Conservation (phyloP, 2,113 vertebrate genomes). For the Ramphastos sulfuratus region DNA sequence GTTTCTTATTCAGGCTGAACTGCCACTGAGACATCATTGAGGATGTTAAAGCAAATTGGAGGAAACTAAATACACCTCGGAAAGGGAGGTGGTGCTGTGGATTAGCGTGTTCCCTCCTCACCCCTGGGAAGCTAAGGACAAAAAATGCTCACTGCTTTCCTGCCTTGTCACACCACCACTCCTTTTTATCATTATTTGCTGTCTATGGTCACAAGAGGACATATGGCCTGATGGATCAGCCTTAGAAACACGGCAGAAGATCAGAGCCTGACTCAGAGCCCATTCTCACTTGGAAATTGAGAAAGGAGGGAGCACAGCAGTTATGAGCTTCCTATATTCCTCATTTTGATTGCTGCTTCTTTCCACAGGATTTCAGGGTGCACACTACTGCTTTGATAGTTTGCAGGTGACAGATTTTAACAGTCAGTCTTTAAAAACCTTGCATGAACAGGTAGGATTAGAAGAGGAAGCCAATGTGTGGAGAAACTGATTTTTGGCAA, state of each 20-base stretch:
- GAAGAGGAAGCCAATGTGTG: background rate
- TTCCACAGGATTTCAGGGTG: background rate
- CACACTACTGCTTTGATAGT: background rate
- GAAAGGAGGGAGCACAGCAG: background rate
- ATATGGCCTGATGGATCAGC: background rate
- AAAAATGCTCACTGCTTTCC: background rate
- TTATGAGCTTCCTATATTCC: background rate
- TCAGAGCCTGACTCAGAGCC: background rate
- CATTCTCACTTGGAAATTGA: background rate
- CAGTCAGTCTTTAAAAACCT: background rate
- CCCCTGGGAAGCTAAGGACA: background rate
- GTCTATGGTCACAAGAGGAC: background rate
- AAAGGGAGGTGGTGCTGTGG: background rate
- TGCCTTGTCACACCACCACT: background rate
- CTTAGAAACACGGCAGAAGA: background rate
- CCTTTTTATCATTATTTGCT: background rate
- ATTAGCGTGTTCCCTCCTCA: background rate
- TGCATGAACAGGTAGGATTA: background rate
- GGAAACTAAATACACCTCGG: background rate
- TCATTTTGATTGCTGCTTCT: background rate
- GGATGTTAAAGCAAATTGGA: background rate
- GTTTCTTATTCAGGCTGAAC: background rate
- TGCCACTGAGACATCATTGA: background rate
- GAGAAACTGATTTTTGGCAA: conserved; percentile 36
- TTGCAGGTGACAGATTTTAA: background rate